Percentiles rank a stretch among this genome's conserved stretches.
Conservation (phyloP, 1,140 invertebrate genomes). For the Neodiprion lecontei region DNA sequence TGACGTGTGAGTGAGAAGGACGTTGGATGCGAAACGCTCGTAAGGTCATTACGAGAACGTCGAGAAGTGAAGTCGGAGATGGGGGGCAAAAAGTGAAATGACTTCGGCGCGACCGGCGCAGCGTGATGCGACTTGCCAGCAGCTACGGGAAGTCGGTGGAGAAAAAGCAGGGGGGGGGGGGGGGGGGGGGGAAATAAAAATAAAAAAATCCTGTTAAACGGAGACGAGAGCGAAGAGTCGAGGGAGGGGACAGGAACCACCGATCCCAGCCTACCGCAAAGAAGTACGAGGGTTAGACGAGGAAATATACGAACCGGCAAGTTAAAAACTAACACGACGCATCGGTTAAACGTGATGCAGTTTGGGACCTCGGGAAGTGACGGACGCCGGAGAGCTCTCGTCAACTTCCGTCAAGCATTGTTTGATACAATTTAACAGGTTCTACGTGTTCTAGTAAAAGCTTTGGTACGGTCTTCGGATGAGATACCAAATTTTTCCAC, state of each 20-base stretch:
- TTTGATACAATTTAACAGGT: background rate
- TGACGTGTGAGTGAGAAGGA: conserved; percentile 53
- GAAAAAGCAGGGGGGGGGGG: conserved; percentile 29
- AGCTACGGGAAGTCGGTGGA: conserved; percentile 21
- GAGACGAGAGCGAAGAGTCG: conserved; percentile 21
- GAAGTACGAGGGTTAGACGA: background rate
- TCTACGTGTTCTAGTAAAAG: background rate
- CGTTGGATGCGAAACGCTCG: conserved; percentile 44
- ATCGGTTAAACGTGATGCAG: background rate
- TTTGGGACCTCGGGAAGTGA: background rate
- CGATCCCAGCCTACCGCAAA: background rate
- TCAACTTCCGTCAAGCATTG: background rate
- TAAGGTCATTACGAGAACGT: conserved; percentile 41
- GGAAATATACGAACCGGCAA: background rate
- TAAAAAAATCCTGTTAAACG: conserved; percentile 37
- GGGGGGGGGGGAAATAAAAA: conserved; percentile 15
- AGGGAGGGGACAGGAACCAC: conserved; percentile 1
- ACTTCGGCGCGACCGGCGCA: background rate
- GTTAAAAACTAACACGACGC: background rate
- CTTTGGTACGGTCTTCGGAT: background rate
- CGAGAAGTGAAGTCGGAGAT: conserved; percentile 27
- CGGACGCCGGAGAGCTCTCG: background rate
- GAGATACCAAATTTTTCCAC: too few species aligned
- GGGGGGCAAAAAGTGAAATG: conserved; percentile 31
- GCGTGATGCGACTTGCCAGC: background rate